Base-by-base conservation (phyloP, 1,140 invertebrate genomes). In the Pseudomyrmex dendroicus region DNA sequence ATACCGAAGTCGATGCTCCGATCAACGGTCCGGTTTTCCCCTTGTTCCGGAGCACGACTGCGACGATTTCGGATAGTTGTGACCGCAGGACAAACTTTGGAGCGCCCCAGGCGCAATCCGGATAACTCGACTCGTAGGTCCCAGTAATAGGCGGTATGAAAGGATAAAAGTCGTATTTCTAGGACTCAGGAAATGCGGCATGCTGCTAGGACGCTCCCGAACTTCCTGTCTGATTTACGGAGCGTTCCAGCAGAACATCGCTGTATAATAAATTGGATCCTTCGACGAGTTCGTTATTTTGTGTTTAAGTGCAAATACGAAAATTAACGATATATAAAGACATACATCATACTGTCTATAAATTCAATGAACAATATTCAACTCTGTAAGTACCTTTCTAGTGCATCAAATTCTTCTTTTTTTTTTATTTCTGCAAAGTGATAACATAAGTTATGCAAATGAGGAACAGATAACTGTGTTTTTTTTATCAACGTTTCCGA, bases 11-110 rank as follows among this genome's bases (percentile, higher is more conserved):
- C 85, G 82, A 80, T 89, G 88, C 73, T 46, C 74, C 76, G 80
- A 73, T 82, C 88, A 89, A 84, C 74, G 73, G 46, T 54, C 57
- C 57, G 44, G 46, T 73, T 13, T 52, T 2, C 12, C 67, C 80
- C 63, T 89, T 82, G 84, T 82, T 63, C 68, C 86, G 89, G 68
- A 64, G 77, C 84, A 86, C 52, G 86, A 88, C 89, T 88, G 83
- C 86, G 86, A 88, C 88, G 84, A 77, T 90, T 89, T 89, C 89
- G 80, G 86, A 86, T 87, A 89, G 89, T 87, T 89, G 87, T 80
- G 84, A 89, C 89, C 88, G 85, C 82, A 86, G 86, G 88, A 88
- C 82, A 85, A 88, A 87, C 88, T 90, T 84, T 68, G 76, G 67
- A 73, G 78, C 86, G 85, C 84, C 86, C 76, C 82, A 84, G 86